These are phyloP conservation scores for Meloidogyne chitwoodi DNA, from an alignment of 1,140 invertebrate genomes.

Conservation along the genomic window DNA sequence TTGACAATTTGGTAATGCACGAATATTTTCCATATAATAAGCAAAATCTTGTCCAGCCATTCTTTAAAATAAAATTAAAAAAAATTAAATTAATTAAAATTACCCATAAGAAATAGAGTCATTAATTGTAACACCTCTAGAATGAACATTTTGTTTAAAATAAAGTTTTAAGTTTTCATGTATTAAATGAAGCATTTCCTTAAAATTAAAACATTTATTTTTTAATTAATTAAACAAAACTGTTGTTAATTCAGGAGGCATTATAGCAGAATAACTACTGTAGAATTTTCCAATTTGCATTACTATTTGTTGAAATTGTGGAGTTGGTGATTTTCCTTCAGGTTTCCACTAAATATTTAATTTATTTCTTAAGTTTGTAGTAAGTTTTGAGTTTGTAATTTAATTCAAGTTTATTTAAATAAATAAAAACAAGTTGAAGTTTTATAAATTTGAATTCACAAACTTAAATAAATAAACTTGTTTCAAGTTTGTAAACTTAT, in stretches of 20 bases:
- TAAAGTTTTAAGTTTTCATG: constrained; percentile 81
- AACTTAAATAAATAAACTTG: too few species aligned
- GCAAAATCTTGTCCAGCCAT: constrained; percentile 88
- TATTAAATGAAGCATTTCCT: constrained; percentile 75
- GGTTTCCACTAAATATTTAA: constrained; percentile 75
- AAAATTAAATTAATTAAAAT: constrained; percentile 49
- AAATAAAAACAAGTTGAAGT: too few species aligned
- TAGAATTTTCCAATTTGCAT: constrained; percentile 82
- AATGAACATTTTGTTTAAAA: constrained; percentile 75
- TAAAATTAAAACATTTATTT: constrained; percentile 58
- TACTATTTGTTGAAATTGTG: constrained; percentile 82
- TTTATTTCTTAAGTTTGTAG: background rate
- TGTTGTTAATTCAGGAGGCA: constrained; percentile 61
- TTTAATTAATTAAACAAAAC: constrained; percentile 20
- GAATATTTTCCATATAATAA: constrained; percentile 87
- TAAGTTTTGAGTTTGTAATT: too few species aligned
- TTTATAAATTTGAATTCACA: too few species aligned
- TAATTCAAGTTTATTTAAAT: background rate
- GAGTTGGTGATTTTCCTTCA: constrained; percentile 86
- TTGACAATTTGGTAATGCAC: constrained; percentile 69
- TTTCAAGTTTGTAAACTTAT: background rate
- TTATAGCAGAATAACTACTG: constrained; percentile 72
- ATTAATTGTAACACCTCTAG: constrained; percentile 84
- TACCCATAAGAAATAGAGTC: constrained; percentile 89
- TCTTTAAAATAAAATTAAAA: constrained; percentile 61